These are phyloP conservation scores for Antigone vipio DNA, from an alignment of 2,113 vertebrate genomes.

Conservation along the genomic window DNA sequence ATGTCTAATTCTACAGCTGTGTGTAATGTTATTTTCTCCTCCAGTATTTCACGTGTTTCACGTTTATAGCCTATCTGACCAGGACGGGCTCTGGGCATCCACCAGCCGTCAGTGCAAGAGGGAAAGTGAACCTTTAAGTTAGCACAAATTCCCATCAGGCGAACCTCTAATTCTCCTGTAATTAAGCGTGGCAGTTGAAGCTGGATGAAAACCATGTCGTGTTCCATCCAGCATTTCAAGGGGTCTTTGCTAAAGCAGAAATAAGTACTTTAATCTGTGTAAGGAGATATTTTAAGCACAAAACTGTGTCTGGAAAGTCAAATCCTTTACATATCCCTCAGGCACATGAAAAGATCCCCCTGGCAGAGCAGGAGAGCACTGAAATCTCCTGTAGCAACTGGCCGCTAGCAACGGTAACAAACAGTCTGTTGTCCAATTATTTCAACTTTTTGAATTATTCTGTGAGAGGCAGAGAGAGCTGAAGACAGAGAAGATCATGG, in stretches of 20 bases:
- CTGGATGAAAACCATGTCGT: not conserved
- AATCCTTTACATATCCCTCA: constrained; percentile 16
- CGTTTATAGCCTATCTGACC: not conserved
- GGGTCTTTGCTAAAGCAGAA: constrained; percentile 28
- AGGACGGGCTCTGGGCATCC: not conserved
- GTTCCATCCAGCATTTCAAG: not conserved
- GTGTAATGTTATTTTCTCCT: not conserved
- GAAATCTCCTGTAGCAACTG: constrained; percentile 25
- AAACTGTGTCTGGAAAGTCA: constrained; percentile 17
- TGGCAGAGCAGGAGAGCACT: not conserved
- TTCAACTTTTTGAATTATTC: not conserved
- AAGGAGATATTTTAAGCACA: constrained; percentile 15
- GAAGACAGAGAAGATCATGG: not conserved
- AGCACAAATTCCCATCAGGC: not conserved
- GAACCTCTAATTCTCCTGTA: not conserved
- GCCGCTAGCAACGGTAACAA: not conserved
- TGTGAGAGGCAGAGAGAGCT: not conserved
- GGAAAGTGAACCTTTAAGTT: not conserved
- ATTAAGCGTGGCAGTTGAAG: constrained; percentile 31
- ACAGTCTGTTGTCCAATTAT: not conserved
- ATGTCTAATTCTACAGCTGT: not conserved
- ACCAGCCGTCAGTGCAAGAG: not conserved
- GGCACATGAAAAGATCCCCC: not conserved
- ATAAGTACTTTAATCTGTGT: constrained; percentile 37
- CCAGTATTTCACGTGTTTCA: not conserved